Evolutionary conservation across 2,113 vertebrate species (phyloP), one percentile per base, ranked within the genome.

Genomic region (Apteryx owenii): DNA sequence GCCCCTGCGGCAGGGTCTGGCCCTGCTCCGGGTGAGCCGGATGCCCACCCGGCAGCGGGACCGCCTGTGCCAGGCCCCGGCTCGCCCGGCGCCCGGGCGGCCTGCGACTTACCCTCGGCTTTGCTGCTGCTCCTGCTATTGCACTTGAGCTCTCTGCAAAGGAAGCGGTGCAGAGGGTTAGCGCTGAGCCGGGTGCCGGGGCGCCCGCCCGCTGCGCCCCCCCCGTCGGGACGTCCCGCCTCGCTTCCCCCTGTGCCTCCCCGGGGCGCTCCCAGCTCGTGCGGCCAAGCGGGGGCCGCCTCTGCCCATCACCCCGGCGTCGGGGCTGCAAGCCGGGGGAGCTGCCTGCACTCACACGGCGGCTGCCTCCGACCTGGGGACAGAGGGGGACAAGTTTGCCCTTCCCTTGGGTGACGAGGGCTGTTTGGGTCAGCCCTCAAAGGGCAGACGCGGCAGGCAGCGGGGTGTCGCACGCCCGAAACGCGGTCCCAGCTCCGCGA

Each of bases 121-220:
- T 96, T 98, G 97, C 95, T 97, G 97, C 98, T 97, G 96, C 98
- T 96, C 56, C 90, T 97, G 97, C 96, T 98, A 82, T 98, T 98
- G 97, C 98, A 98, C 97, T 98, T 98, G 93, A 97, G 85, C 96
- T 98, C 97, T 98, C 98, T 98, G 98, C 89, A 95, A 96, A 89
- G 62, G 83, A 93, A 95, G 77, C 71, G 95, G 36, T 60, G 40
- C 10, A 7, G 86, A 69, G 90, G 66, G 90, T 95, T 70, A 96
- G 90, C 69, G 36, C 85, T 42, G 10, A 10, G 14, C 1, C 2
- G n/a, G 40, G 64, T 40, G 76, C 31, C 3, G 0, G 10, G 48
- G 70, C 4, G 53, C 94, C 83, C 88, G 17, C 25, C 16, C 23
- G 42, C 33, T 8, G 9, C 60, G 42, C 42, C 10, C 29, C 15